phyloP scores from a whole-genome alignment of 2,888 invertebrate genomes.

The Aricia artaxerxes region DNA sequence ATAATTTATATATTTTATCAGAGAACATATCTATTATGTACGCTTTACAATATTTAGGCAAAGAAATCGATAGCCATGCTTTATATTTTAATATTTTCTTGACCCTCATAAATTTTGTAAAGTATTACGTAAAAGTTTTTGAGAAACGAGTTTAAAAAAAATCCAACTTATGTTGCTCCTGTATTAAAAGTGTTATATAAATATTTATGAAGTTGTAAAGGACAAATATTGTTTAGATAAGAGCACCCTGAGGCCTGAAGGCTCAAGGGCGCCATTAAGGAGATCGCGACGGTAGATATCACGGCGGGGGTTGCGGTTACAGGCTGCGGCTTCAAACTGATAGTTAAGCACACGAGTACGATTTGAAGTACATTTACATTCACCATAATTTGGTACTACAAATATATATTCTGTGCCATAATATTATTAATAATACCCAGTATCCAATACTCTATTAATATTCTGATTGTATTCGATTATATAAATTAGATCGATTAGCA shows the following conservation, averaged over 20 bases:
- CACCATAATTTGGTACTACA: too few species aligned
- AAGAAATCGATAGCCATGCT: too few species aligned
- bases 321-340: not conserved
- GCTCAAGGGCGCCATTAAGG: constrained; percentile 4
- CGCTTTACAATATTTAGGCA: too few species aligned
- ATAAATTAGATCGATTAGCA: not conserved
- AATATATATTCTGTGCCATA: too few species aligned
- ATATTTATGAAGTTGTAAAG: not conserved
- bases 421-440: too few species aligned
- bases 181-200: not conserved
- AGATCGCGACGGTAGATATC: constrained; percentile 12
- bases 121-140: too few species aligned
- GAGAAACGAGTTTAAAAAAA: not conserved
- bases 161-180: not conserved
- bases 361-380: not conserved
- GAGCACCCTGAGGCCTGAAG: not conserved
- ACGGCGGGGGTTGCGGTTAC: not conserved
- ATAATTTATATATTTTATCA: too few species aligned
- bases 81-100: too few species aligned
- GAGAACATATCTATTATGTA: too few species aligned
- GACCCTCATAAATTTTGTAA: too few species aligned
- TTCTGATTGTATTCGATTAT: not conserved
- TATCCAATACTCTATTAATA: not conserved
- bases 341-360: not conserved
- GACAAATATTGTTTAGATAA: constrained; percentile 14